Base-by-base conservation (phyloP, 2,888 invertebrate species). In the Leptarthrus brevirostris region DNA sequence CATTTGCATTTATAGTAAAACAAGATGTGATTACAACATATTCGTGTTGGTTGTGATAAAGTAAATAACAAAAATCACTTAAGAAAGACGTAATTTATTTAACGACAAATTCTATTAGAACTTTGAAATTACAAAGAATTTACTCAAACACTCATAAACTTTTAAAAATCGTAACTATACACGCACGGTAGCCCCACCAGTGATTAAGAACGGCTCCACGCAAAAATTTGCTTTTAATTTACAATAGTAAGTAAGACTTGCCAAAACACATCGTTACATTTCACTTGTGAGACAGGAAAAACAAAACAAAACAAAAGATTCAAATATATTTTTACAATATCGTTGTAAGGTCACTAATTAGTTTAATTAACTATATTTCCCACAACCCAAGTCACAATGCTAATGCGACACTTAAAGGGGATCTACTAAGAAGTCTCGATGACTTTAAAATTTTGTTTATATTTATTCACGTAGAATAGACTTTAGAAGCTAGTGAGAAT, bases 401-500 rank as follows among this genome's bases (percentile, higher is more conserved):
- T 6, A 30, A 30, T 6, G 8, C 30, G 30, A 30, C 30, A 30
- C 30, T 30, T 30, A 6, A 30, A 56, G 12, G 26, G 56, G 16
- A 56, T 34, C 30, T 30, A 30, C 30, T 30, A 6, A 30, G 16
- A n/a, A 44, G 44, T 14, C 1, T n/a, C 30, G 30, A 16, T 30
- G 20, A 22, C 20, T 14, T 30, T 56, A 26, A 56, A 56, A 8
- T 34, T 10, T 34, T 30, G 34, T 56, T 56, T 56, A 26, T 56
- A 56, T 56, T 56, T 56, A 56, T 56, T 56, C 56, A 56, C 34
- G 16, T 56, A 56, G 56, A 56, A 26, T 56, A 56, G 26, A 56
- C 2, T 24, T 44, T 44, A 56, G 56, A 56, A 26, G 24, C 56
- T 56, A 56, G 30, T 56, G 56, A 56, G 10, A 34, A 56, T 14